These are phyloP conservation scores for Noctua comes DNA, from an alignment of 2,888 invertebrate genomes.

Conservation along the genomic window DNA sequence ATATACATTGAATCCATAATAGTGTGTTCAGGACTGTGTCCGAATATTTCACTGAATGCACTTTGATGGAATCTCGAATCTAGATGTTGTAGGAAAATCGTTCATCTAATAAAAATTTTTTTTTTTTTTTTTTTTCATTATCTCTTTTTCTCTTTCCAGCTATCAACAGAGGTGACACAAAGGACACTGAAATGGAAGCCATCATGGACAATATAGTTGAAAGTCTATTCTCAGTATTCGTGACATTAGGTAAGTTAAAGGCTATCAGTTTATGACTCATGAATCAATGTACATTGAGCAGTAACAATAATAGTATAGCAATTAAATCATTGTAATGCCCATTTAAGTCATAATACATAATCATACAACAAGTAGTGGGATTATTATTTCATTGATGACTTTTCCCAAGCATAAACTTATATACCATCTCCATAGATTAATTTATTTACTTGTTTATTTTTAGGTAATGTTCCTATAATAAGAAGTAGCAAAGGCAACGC, in stretches of 20 bases:
- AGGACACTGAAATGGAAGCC: constrained; percentile 98
- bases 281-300: background rate
- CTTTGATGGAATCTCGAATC: background rate
- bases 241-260: constrained; percentile 94
- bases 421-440: background rate
- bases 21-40: background rate
- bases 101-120: background rate
- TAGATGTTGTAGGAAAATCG: background rate
- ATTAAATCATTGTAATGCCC: background rate
- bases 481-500: constrained; percentile 98
- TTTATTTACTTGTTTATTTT: constrained; percentile 50
- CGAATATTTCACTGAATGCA: background rate
- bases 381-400: background rate
- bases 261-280: constrained; percentile 26
- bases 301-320: background rate
- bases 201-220: constrained; percentile 99
- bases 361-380: background rate
- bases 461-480: constrained; percentile 96
- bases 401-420: background rate
- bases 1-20: too few species aligned
- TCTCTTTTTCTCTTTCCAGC: constrained; percentile 88
- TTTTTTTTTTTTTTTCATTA: background rate
- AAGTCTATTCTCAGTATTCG: constrained; percentile 99
- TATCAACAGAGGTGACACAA: constrained; percentile 97
- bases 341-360: background rate